Evolutionary conservation across 2,797 vertebrate species (phyloP), one percentile per base, ranked within the genome.

Genomic region (Carcharodon carcharias): DNA sequence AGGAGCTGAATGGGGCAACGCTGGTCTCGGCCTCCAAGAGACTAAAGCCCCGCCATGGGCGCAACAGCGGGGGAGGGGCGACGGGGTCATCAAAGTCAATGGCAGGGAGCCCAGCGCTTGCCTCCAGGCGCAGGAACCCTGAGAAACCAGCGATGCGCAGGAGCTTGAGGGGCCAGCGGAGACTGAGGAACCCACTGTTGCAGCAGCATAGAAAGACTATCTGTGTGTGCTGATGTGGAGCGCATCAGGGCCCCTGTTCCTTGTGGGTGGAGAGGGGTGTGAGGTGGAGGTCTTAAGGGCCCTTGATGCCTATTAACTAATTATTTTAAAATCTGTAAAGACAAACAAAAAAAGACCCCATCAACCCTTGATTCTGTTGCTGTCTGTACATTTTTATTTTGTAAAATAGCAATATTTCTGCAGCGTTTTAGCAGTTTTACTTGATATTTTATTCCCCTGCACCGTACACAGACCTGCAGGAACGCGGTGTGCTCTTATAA

Each of bases 141-240:
- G 97, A 97, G 96, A 97, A 97, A 96, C 97, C 97, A 0, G 97
- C 97, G 0, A 97, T 98, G 97, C 97, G 98, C 45, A 98, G 98
- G 54, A 98, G 98, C 96, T 98, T 98, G 50, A 98, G 99, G 97
- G 98, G 98, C 56, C 99, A 98, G 97, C 99, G 98, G 97, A 98
- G 99, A 96, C 98, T 98, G 2, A 97, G 98, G 85, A 97, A 97
- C 1, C 97, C 98, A 0, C 98, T 99, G 95, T 98, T 99, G 96
- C 99, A 99, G 67, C 98, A 98, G 96, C 98, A 98, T 95, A 97
- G 98, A 96, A 99, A 99, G 96, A 98, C 98, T 0, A 98, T 99
- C 96, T 99, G 99, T 26, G 99, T 99, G 0, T 99, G 98, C 97
- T 99, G 98, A 98, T 96, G 80, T 80, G 45, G 8, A 23, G 50